Evolutionary conservation across 1,140 invertebrate genomes (phyloP).

Genomic region (Eriosoma lanigerum): DNA sequence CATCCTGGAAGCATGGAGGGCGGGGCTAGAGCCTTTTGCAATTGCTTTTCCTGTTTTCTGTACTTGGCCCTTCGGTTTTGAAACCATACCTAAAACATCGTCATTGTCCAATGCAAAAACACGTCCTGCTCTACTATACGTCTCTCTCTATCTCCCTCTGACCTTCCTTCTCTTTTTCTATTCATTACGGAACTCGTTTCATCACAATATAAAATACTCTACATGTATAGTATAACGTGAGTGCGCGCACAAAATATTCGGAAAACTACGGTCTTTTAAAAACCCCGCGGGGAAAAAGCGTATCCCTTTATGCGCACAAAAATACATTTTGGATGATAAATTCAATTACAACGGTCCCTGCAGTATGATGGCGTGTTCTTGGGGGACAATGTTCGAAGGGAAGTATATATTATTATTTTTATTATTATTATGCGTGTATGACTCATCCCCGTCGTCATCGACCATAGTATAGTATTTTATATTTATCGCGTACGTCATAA

Average conservation of each 20-base stretch:
- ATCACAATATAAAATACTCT: background rate
- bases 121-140: background rate
- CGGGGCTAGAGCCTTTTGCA: conserved; percentile 90
- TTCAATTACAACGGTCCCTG: conserved; percentile 41
- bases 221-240: too few relatives aligned
- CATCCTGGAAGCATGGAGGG: conserved; percentile 87
- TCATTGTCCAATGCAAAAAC: conserved; percentile 43
- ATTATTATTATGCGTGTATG: background rate
- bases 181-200: conserved; percentile 47
- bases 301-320: conserved; percentile 39
- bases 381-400: conserved; percentile 40
- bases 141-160: too few relatives aligned
- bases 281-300: conserved; percentile 36
- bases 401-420: background rate
- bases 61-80: conserved; percentile 98
- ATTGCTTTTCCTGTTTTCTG: conserved; percentile 95
- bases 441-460: background rate
- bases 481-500: too few relatives aligned
- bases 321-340: conserved; percentile 47
- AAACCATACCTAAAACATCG: conserved; percentile 82
- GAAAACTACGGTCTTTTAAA: conserved; percentile 29
- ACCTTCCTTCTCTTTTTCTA: conserved; percentile 24
- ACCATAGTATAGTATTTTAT: too few relatives aligned
- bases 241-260: conserved; percentile 36
- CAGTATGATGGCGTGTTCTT: conserved; percentile 8